Evolutionary conservation across 2,888 invertebrate genomes (phyloP), one percentile per base, ranked within the genome.

Genomic region (Adelphocoris suturalis): DNA sequence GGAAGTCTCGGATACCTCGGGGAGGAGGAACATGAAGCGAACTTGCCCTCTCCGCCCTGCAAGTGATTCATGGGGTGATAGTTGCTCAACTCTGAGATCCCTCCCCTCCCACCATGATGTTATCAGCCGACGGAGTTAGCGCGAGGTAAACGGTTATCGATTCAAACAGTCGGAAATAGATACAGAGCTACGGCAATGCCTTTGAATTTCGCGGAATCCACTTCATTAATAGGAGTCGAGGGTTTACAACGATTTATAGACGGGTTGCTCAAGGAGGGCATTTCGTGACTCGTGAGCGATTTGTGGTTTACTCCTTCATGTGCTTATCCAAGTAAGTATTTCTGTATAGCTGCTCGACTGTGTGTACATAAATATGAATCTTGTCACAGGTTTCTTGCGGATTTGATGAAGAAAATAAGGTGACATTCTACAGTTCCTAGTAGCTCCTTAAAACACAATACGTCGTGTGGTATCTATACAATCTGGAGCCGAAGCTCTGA

Each of bases 41-140:
- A 82, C 82, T 82, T 82, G 55, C 82, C 37, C 82, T 82, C 52
- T 82, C 82, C 23, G 47, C 46, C 52, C 52, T 19, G 52, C 68
- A 28, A 82, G 82, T 82, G 82, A 82, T 82, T 82, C 82, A 82
- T 52, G 52, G 82, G 82, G 55, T 82, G 82, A 82, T 82, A 82
- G 82, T 82, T 82, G 55, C 82, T 82, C 82, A 82, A 82, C 82
- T 82, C 82, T 16, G 52, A 47, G 81, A 37, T 23, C 37, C 46
- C 52, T 16, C 68, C 61, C 68, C 37, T n/a, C 52, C 46, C 23
- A 19, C 68, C 23, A 23, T 23, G 82, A 82, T 82, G 47, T 82
- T 82, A 82, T 82, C 82, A 52, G 82, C 52, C 52, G 16, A 13
- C 47, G 23, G 82, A 82, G 82, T 82, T 82, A 52, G 82, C 37